Evolutionary conservation across 2,113 vertebrate genomes (phyloP).

Genomic region (Thymallus thymallus): DNA sequence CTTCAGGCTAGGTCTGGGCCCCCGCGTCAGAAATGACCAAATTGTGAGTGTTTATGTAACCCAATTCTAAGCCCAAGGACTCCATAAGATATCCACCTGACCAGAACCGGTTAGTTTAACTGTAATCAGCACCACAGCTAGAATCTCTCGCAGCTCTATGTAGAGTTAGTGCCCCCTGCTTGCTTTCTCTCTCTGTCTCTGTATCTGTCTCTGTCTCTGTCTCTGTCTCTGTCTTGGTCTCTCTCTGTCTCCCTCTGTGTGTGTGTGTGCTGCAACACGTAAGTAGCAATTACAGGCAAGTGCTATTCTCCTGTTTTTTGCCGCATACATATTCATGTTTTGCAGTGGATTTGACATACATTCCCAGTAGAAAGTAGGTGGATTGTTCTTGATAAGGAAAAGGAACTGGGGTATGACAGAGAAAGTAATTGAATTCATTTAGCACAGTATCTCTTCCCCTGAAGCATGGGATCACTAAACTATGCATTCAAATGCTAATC

Average conservation of each 20-base stretch:
- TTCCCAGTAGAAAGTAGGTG: constrained; percentile 51
- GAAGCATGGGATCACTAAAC: constrained; percentile 50
- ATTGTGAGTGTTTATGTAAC: constrained; percentile 45
- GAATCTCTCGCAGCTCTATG: constrained; percentile 34
- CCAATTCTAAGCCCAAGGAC: constrained; percentile 25
- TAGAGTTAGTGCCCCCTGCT: constrained; percentile 21
- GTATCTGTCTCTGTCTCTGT: neutral
- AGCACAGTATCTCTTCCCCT: constrained; percentile 26
- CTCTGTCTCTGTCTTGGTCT: neutral
- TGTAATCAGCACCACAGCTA: neutral
- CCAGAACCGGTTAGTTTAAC: neutral
- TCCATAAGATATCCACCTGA: constrained; percentile 13
- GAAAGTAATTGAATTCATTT: constrained; percentile 28
- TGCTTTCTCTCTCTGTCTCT: neutral
- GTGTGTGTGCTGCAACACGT: constrained; percentile 4
- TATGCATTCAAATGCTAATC: constrained; percentile 36
- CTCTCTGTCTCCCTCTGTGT: neutral
- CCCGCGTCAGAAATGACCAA: neutral
- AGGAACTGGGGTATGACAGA: constrained; percentile 40
- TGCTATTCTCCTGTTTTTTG: constrained; percentile 11
- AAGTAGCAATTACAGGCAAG: constrained; percentile 28
- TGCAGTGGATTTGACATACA: constrained; percentile 46
- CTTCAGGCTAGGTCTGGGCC: constrained; percentile 13
- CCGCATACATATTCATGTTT: constrained; percentile 45
- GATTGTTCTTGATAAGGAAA: constrained; percentile 42